Evolutionary conservation across 2,797 vertebrate species (phyloP), one percentile per base, ranked within the genome.

Genomic region (Malurus leucopterus): DNA sequence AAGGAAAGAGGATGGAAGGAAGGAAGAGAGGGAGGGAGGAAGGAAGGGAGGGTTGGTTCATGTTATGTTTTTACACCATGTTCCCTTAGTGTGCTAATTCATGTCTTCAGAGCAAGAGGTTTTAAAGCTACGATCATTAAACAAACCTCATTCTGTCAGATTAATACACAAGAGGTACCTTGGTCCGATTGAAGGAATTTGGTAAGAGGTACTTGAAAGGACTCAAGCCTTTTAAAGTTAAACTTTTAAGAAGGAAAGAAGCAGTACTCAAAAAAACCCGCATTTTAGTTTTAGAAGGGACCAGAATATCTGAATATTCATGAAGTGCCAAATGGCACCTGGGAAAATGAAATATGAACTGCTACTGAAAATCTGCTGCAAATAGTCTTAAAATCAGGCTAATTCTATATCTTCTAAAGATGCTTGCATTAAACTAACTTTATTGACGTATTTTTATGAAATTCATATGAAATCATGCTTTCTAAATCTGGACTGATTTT

Each of bases 111-210:
- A 68, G 50, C 76, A 75, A 59, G 74, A 89, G 40, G 62, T 59
- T 91, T 92, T 90, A 91, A 84, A 89, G 79, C 54, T 70, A 26
- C 55, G 59, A 86, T 91, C 76, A 76, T 95, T 90, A 92, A 90
- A 89, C 62, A 90, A 95, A 93, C 87, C 87, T 94, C 61, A 93
- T 94, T 94, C 87, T 96, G 92, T 91, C 83, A 80, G 77, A 82
- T 22, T 67, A 89, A 86, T 89, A 71, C 64, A 47, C 92, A 90
- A 63, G 83, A 88, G 68, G 41, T 70, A 82, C 63, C 46, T 84
- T 76, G 36, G 83, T 70, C 87, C 80, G 82, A 86, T 51, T 49
- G 55, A 78, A 85, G 50, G 64, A 92, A 70, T 92, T 86, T 93
- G 44, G 63, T 84, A 87, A 76, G 47, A 87, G 15, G 40, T 77